Evolutionary conservation across 1,140 invertebrate species (phyloP).

Genomic region (Pseudachorutes palmiensis): DNA sequence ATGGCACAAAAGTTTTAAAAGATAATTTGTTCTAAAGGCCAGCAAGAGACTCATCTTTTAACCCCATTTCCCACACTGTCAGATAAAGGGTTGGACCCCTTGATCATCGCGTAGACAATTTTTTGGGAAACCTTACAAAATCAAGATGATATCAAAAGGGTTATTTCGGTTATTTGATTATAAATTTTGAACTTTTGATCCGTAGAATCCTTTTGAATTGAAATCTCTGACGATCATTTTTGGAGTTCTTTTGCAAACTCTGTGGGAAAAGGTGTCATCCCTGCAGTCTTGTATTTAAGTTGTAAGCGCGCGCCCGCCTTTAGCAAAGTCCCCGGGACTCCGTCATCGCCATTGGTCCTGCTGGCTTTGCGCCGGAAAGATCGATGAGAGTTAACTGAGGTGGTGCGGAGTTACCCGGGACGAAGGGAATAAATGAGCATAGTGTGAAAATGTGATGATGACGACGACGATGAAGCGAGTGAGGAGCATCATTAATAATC

Average conservation of each 20-base stretch:
- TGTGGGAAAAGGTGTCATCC: too few relatives aligned
- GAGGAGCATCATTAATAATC: slow-evolving; percentile 9
- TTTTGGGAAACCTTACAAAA: too few relatives aligned
- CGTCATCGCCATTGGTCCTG: background rate
- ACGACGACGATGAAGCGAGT: background rate
- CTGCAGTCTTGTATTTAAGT: too few relatives aligned
- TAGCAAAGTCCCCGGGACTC: background rate
- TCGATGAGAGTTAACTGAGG: slow-evolving; percentile 7
- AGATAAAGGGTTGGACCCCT: too few relatives aligned
- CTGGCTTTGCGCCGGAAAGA: background rate
- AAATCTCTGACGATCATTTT: too few relatives aligned
- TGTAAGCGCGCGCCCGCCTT: too few relatives aligned
- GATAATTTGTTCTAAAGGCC: background rate
- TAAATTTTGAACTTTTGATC: too few relatives aligned
- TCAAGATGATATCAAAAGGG: too few relatives aligned
- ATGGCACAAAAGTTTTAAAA: background rate
- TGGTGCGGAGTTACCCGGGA: background rate
- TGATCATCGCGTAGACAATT: too few relatives aligned
- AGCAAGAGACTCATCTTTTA: background rate
- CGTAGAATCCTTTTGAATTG: too few relatives aligned
- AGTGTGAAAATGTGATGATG: slow-evolving; percentile 8
- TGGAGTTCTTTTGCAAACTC: too few relatives aligned
- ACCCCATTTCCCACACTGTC: background rate
- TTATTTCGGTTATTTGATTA: too few relatives aligned
- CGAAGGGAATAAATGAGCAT: background rate